phyloP scores from a whole-genome alignment of 2,113 vertebrate genomes.

The Terrapene triunguis region DNA sequence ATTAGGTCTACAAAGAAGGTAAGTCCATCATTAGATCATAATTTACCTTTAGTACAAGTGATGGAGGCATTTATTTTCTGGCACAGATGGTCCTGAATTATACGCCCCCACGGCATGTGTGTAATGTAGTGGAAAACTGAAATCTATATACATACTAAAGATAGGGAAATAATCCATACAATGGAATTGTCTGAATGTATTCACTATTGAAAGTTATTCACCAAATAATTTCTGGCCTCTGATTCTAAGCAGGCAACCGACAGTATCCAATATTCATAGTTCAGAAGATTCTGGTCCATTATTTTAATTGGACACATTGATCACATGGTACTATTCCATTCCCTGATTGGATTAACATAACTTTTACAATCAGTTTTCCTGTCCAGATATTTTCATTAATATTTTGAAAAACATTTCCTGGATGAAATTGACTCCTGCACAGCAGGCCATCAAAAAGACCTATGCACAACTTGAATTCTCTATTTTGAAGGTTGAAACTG shows the following conservation, averaged over 20 bases:
- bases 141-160: not conserved
- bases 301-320: not conserved
- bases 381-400: not conserved
- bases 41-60: not conserved
- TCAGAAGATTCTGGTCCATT: not conserved
- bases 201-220: not conserved
- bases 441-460: not conserved
- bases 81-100: not conserved
- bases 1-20: not conserved
- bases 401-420: not conserved
- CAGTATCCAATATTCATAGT: not conserved
- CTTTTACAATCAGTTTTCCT: not conserved
- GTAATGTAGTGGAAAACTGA: not conserved
- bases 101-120: not conserved
- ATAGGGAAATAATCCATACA: not conserved
- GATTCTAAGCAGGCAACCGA: not conserved
- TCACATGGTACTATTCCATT: not conserved
- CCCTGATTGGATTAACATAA: not conserved
- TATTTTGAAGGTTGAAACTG: conserved; percentile 12
- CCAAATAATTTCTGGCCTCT: not conserved
- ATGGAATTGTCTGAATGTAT: accelerated
- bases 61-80: not conserved
- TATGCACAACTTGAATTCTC: not conserved
- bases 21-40: not conserved
- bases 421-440: not conserved